Evolutionary conservation across 1,140 invertebrate genomes (phyloP).

Genomic region (Choristoneura fumiferana): DNA sequence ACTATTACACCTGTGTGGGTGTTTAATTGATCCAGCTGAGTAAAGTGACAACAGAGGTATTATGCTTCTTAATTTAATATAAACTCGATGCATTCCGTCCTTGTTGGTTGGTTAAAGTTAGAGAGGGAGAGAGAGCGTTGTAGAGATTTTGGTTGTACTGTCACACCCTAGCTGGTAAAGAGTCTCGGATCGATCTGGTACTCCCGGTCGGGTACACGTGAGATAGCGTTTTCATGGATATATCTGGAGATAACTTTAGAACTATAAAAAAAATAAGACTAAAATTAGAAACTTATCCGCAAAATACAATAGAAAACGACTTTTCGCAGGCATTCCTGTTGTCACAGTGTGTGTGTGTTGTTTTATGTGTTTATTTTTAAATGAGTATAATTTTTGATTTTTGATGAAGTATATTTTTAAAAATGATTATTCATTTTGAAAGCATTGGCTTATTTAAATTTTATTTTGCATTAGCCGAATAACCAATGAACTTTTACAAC

Average conservation of each 20-base stretch:
- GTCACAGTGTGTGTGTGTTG: too few species aligned
- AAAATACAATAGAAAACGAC: too few species aligned
- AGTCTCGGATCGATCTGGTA: constrained; percentile 36
- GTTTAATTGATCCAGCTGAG: constrained; percentile 43
- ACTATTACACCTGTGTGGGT: constrained; percentile 32
- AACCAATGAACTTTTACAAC: too few species aligned
- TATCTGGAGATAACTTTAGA: not conserved
- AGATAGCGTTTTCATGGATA: constrained; percentile 24
- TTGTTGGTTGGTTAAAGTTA: not conserved
- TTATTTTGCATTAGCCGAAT: too few species aligned
- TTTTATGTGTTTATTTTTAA: too few species aligned
- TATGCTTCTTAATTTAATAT: not conserved
- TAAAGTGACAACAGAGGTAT: constrained; percentile 16
- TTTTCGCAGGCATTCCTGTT: too few species aligned
- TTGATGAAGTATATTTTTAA: too few species aligned
- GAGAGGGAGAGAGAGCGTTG: not conserved
- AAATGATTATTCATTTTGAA: too few species aligned
- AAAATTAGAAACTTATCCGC: too few species aligned
- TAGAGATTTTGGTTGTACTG: constrained; percentile 21
- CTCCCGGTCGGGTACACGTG: constrained; percentile 23
- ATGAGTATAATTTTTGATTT: too few species aligned
- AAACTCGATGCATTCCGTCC: not conserved
- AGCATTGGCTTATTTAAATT: too few species aligned
- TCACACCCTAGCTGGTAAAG: constrained; percentile 25
- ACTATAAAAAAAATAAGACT: too few species aligned